Conservation (phyloP, 2,888 invertebrate genomes). For the Baronia brevicornis region DNA sequence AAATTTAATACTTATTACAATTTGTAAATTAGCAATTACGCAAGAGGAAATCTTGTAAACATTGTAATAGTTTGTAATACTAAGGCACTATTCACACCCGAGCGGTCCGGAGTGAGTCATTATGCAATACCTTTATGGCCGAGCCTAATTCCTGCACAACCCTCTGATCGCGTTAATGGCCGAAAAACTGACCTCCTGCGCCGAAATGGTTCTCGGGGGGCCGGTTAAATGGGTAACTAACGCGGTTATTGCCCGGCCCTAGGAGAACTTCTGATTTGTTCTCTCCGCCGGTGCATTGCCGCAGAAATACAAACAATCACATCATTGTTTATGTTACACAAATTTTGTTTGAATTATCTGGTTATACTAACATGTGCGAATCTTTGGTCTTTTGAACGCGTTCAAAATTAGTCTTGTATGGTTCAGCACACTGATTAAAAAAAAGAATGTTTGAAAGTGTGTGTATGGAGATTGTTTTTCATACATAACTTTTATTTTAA, state of each 20-base stretch:
- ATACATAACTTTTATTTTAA: no score
- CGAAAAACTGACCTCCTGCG: conserved; percentile 71
- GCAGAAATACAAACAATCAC: conserved; percentile 1
- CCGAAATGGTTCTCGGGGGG: conserved; percentile 53
- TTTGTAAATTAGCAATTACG: conserved; percentile 15
- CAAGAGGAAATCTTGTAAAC: conserved; percentile 11
- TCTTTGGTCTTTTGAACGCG: no score
- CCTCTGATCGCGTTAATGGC: conserved; percentile 65
- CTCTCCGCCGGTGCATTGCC: conserved; percentile 18
- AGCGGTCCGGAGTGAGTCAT: conserved; percentile 62
- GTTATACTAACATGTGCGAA: no score
- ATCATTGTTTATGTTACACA: no score
- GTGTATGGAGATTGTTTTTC: no score
- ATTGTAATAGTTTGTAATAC: conserved; percentile 4
- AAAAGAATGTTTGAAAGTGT: no score
- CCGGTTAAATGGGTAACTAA: conserved; percentile 53
- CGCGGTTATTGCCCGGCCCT: conserved; percentile 28
- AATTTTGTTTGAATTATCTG: no score
- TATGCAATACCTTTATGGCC: conserved; percentile 60
- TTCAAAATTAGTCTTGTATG: no score
- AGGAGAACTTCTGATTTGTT: conserved; percentile 37
- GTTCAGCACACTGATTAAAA: no score
- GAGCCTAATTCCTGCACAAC: conserved; percentile 52
- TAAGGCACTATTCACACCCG: conserved; percentile 14
- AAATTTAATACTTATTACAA: conserved; percentile 15